Evolutionary conservation across 2,113 vertebrate genomes (phyloP).

Genomic region (Carassius auratus): DNA sequence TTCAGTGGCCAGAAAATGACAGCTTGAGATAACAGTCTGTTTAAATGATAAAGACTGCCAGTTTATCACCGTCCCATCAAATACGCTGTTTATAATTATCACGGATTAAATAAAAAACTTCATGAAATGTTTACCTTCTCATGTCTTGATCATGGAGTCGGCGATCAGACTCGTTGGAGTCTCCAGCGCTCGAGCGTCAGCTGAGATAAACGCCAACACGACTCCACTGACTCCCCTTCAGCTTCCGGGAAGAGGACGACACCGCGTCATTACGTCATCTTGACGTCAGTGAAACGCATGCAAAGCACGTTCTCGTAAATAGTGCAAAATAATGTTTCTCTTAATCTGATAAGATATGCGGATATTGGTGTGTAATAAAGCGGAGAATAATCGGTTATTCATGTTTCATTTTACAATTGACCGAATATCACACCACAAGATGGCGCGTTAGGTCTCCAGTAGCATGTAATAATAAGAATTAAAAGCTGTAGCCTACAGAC

Average conservation of each 20-base stretch:
- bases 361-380: background rate
- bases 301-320: background rate
- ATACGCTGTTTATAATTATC: background rate
- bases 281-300: background rate
- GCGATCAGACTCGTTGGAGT: background rate
- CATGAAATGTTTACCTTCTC: constrained; percentile 26
- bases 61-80: background rate
- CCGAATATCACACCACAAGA: background rate
- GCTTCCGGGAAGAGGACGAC: constrained; percentile 29
- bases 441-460: background rate
- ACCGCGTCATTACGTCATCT: background rate
- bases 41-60: background rate
- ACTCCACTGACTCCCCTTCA: constrained; percentile 34
- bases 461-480: too few relatives aligned
- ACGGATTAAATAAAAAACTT: background rate
- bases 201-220: constrained; percentile 36
- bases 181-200: constrained; percentile 3
- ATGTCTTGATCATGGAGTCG: constrained; percentile 35
- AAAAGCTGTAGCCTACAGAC: too few relatives aligned
- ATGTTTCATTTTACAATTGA: background rate
- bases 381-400: background rate
- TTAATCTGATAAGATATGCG: background rate
- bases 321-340: background rate
- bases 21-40: background rate
- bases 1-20: background rate